phyloP scores from a whole-genome alignment of 2,113 vertebrate species.

The Hypomesus transpacificus region DNA sequence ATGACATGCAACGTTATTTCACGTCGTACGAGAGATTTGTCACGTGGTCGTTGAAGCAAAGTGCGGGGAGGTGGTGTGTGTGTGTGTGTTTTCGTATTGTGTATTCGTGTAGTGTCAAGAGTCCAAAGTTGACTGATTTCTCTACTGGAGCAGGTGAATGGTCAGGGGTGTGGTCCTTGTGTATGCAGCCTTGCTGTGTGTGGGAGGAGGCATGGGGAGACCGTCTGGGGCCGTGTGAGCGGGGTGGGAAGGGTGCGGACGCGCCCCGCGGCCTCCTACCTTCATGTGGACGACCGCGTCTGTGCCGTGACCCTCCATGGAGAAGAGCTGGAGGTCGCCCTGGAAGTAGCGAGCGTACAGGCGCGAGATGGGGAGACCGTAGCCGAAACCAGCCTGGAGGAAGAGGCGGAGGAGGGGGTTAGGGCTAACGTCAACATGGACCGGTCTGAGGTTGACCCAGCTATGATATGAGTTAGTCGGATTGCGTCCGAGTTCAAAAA shows the following conservation, averaged over 20 bases:
- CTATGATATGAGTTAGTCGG: too few species aligned
- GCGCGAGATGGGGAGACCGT: constrained; percentile 85
- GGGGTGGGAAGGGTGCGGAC: neutral
- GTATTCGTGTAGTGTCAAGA: neutral
- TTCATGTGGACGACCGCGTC: constrained; percentile 83
- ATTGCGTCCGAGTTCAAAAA: neutral
- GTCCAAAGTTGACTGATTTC: too few species aligned
- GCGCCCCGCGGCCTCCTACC: constrained; percentile 55
- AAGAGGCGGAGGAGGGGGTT: constrained; percentile 12
- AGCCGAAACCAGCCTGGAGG: constrained; percentile 81
- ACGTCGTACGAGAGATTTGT: too few species aligned
- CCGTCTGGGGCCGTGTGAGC: neutral
- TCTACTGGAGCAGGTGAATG: neutral
- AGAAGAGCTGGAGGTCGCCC: constrained; percentile 85
- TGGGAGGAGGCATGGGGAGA: too few species aligned
- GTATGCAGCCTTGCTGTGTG: too few species aligned
- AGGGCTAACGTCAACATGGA: neutral
- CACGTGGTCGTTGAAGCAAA: too few species aligned
- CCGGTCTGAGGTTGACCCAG: neutral
- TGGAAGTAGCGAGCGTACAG: constrained; percentile 91
- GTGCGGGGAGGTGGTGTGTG: too few species aligned
- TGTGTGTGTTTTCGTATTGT: neutral
- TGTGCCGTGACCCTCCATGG: constrained; percentile 85
- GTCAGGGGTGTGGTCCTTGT: neutral
- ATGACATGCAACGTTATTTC: too few species aligned